phyloP scores from a whole-genome alignment of 2,888 invertebrate species.

The Lasioglossum malachurum region DNA sequence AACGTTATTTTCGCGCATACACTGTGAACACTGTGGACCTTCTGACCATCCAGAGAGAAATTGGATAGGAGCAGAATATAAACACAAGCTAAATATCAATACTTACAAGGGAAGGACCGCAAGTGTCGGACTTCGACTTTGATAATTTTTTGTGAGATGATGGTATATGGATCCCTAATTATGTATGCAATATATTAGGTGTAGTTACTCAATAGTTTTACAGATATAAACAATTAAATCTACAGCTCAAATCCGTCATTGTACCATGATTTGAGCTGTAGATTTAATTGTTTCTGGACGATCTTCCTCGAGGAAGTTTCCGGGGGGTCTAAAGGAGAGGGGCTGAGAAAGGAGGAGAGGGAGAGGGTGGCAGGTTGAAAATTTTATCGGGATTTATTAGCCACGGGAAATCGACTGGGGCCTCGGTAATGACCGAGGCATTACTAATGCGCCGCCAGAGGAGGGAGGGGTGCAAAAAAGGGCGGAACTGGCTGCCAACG shows the following conservation, averaged over 20 bases:
- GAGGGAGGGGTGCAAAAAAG: constrained; percentile 72
- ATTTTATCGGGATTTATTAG: constrained; percentile 80
- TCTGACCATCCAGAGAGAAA: not conserved
- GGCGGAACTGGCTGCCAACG: constrained; percentile 77
- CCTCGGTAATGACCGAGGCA: constrained; percentile 78
- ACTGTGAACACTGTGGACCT: not conserved
- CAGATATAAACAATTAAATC: too few species aligned
- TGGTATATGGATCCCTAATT: too few species aligned
- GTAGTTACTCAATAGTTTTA: too few species aligned
- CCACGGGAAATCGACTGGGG: constrained; percentile 77
- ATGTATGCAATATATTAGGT: too few species aligned
- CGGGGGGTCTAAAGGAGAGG: not conserved
- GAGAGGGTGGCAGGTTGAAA: constrained; percentile 56
- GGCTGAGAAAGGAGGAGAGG: not conserved
- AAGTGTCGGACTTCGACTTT: too few species aligned
- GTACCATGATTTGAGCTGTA: too few species aligned
- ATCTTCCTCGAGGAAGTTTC: not conserved
- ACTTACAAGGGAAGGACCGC: too few species aligned
- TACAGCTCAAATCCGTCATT: too few species aligned
- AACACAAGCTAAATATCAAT: not conserved
- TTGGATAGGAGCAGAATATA: not conserved
- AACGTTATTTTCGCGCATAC: not conserved
- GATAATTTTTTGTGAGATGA: too few species aligned
- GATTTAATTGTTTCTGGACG: too few species aligned
- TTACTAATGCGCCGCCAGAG: constrained; percentile 74